phyloP scores from a whole-genome alignment of 2,888 invertebrate genomes.

The Crematogaster levior region DNA sequence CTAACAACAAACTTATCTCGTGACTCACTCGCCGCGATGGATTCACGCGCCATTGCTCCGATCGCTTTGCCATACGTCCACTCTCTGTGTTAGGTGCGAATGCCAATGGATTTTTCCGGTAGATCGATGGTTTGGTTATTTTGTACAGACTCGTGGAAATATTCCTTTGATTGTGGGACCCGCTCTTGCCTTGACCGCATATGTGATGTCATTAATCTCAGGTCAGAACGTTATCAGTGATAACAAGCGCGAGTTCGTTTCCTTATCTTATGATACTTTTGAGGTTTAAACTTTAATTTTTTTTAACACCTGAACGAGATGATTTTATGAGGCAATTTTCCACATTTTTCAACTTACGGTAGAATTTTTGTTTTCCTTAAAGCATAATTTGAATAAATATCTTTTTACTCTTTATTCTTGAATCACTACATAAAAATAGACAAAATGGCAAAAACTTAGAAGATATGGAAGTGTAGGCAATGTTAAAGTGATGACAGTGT shows the following conservation, averaged over 20 bases:
- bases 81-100: neutral
- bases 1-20: slow-evolving; percentile 81
- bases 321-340: neutral
- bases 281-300: neutral
- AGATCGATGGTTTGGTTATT: slow-evolving; percentile 44
- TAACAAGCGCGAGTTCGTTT: neutral
- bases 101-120: slow-evolving; percentile 52
- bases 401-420: neutral
- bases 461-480: neutral
- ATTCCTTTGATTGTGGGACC: neutral
- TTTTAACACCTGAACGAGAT: neutral
- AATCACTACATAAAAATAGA: neutral
- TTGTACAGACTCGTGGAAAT: neutral
- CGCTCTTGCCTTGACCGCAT: slow-evolving; percentile 17
- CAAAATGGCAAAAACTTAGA: neutral
- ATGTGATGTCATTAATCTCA: neutral
- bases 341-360: neutral
- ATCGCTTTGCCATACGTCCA: slow-evolving; percentile 49
- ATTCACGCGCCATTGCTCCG: slow-evolving; percentile 57
- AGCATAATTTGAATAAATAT: neutral
- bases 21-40: slow-evolving; percentile 75
- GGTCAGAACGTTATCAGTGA: neutral
- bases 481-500: neutral
- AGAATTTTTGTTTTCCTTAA: neutral
- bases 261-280: neutral